Conservation (phyloP, 2,888 invertebrate species). For the Oscheius sp. region DNA sequence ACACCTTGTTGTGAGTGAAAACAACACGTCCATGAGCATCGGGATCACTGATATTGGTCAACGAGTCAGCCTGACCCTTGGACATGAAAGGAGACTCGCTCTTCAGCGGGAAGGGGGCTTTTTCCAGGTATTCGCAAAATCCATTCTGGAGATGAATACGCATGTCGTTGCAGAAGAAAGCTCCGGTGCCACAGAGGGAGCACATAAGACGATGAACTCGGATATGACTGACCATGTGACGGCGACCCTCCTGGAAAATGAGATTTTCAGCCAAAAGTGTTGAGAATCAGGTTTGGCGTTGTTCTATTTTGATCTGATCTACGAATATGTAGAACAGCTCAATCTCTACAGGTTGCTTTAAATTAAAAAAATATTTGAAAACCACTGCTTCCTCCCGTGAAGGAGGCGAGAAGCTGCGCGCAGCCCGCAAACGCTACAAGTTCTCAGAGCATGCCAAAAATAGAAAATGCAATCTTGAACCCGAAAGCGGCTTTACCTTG, state of each 20-base stretch:
- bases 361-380: too few relatives aligned
- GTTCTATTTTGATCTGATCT: too few relatives aligned
- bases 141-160: conserved; percentile 27
- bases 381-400: too few relatives aligned
- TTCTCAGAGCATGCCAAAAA: too few relatives aligned
- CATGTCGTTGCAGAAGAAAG: conserved; percentile 37
- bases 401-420: too few relatives aligned
- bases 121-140: conserved; percentile 19
- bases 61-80: conserved; percentile 44
- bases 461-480: too few relatives aligned
- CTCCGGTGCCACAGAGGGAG: conserved; percentile 46
- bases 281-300: too few relatives aligned
- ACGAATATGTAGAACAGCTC: too few relatives aligned
- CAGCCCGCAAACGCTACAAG: too few relatives aligned
- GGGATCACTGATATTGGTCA: conserved; percentile 50
- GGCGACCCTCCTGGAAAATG: conserved; percentile 36
- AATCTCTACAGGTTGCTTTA: too few relatives aligned
- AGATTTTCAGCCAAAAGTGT: background rate
- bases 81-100: conserved; percentile 23
- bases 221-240: conserved; percentile 60
- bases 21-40: conserved; percentile 48
- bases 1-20: conserved; percentile 23
- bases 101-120: conserved; percentile 1
- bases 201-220: conserved; percentile 55
- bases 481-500: background rate